A percentile compares a stretch with the other conserved stretches of the same genome.
phyloP scores from a whole-genome alignment of 2,888 invertebrate genomes.

The Bellardia bayeri region DNA sequence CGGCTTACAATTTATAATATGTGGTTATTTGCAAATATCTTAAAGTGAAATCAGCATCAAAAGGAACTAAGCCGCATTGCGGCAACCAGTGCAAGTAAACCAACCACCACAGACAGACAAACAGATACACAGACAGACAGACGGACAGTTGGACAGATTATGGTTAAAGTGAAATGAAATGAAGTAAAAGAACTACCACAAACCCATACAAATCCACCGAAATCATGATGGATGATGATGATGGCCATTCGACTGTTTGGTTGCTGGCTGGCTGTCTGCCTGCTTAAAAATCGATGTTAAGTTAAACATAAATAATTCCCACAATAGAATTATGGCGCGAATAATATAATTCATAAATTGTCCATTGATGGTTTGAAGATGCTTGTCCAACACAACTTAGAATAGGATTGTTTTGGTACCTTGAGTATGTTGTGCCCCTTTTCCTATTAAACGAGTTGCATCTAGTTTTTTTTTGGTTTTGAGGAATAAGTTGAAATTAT shows the following conservation, averaged over 20 bases:
- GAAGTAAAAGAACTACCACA: constrained; percentile 51
- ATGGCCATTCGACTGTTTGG: constrained; percentile 8
- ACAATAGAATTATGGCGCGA: constrained; percentile 78
- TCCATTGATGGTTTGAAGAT: constrained; percentile 74
- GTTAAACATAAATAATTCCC: constrained; percentile 76
- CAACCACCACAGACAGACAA: neutral
- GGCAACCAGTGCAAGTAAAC: constrained; percentile 8
- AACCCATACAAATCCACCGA: constrained; percentile 60
- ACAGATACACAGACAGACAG: too few relatives aligned
- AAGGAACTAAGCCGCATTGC: constrained; percentile 50
- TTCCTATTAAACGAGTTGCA: neutral
- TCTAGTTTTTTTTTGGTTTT: neutral
- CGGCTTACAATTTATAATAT: constrained; percentile 75
- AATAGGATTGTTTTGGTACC: constrained; percentile 20
- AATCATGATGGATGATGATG: constrained; percentile 33
- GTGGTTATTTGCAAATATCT: constrained; percentile 81
- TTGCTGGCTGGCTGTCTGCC: neutral
- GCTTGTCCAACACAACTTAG: neutral
- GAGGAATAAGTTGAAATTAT: constrained; percentile 10
- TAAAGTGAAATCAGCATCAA: constrained; percentile 78
- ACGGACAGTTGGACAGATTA: constrained; percentile 3
- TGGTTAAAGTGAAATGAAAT: constrained; percentile 37
- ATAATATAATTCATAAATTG: constrained; percentile 80
- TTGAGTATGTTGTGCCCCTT: neutral
- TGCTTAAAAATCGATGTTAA: constrained; percentile 17